Evolutionary conservation across 2,888 invertebrate genomes (phyloP), one percentile per base, ranked within the genome.

Genomic region (Xylophagus ater): DNA sequence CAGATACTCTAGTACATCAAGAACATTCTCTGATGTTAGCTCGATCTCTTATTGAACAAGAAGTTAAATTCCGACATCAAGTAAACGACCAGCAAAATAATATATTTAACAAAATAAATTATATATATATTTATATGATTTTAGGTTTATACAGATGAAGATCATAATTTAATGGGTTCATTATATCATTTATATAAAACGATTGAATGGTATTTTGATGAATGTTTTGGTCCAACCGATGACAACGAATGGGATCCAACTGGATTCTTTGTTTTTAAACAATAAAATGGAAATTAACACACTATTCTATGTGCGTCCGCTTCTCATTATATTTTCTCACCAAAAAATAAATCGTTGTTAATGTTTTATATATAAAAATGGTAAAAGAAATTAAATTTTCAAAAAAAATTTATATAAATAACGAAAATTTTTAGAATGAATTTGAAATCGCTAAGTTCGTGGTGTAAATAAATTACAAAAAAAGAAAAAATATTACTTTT

Each of bases 81-180:
- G 89, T 88, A 60, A 61, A 60, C 53, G 14, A 9, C 17, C n/a
- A n/a, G n/a, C n/a, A n/a, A n/a, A n/a, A n/a, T n/a, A n/a, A n/a
- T n/a, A n/a, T n/a, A 8, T 39, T 14, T 12, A 9, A 13, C 13
- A 8, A 15, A 23, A 20, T 32, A 21, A n/a, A n/a, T 18, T 12
- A 4, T 10, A 26, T 20, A 28, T n/a, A 19, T 23, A 35, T 21
- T 17, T 24, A 19, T 40, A 48, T 42, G 19, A 33, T 58, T 61
- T 13, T 67, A 88, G 87, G 76, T 87, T 0, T 92, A 92, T 59
- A 84, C 89, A 0, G 89, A 90, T 60, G 87, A 87, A 59, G 80
- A 78, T 21, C 87, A 89, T 59, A 68, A 72, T 29, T 76, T 90
- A 54, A 70, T 72, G 44, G 76, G 80, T 33, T 81, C 85, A 1